Percentiles rank a stretch among this genome's conserved stretches.
phyloP scores from a whole-genome alignment of 2,113 vertebrate genomes.

The Poecile atricapillus region DNA sequence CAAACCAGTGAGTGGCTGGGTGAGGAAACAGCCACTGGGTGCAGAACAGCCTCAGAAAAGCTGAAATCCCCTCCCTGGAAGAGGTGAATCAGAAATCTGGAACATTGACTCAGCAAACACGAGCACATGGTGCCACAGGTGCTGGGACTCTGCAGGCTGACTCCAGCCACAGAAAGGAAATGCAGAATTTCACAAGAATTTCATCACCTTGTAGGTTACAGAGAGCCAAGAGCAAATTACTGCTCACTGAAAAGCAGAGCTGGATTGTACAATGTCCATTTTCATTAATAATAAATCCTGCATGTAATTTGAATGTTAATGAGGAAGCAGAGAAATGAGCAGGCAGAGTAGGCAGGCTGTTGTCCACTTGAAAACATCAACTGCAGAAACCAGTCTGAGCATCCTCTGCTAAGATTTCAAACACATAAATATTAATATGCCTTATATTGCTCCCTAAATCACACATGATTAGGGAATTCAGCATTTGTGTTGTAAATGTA shows the following conservation, averaged over 20 bases:
- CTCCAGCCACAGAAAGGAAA: background rate
- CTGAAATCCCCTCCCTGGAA: background rate
- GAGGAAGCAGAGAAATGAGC: background rate
- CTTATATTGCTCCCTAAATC: background rate
- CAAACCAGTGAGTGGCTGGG: background rate
- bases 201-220: background rate
- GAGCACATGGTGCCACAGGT: background rate
- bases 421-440: background rate
- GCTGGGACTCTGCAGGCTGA: background rate
- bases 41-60: background rate
- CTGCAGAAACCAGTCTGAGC: background rate
- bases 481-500: background rate
- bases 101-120: background rate
- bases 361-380: background rate
- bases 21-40: background rate
- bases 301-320: background rate
- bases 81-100: background rate
- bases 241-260: background rate
- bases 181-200: background rate
- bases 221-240: background rate
- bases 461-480: background rate
- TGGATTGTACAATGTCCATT: background rate
- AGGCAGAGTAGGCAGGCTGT: background rate
- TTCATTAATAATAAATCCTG: background rate
- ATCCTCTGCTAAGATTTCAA: background rate